These are phyloP conservation scores for Tachyglossus aculeatus DNA, from an alignment of 2,797 vertebrate species.

Conservation along the genomic window DNA sequence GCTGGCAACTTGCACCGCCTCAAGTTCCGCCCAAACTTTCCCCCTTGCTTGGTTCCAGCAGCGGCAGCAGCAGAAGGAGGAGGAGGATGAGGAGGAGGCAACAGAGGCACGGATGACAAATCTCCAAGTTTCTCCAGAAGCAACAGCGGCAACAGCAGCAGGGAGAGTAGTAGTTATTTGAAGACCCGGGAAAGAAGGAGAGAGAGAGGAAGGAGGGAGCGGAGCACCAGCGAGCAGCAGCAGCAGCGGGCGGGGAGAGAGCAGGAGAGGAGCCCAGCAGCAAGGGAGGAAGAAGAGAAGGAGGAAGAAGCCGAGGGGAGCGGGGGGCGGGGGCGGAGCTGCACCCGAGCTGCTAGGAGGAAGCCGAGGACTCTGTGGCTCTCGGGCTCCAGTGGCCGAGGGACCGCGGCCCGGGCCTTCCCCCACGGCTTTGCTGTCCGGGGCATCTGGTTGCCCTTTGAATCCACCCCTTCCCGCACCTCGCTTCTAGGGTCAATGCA, in stretches of 20 bases:
- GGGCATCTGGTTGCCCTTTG: too few relatives aligned
- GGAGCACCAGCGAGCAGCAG: too few relatives aligned
- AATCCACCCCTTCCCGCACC: too few relatives aligned
- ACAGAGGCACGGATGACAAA: neutral
- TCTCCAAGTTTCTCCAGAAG: too few relatives aligned
- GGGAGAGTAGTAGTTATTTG: too few relatives aligned
- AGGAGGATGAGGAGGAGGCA: too few relatives aligned
- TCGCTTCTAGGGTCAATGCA: too few relatives aligned
- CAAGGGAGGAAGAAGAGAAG: constrained; percentile 6
- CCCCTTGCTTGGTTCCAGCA: neutral
- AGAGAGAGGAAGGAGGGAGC: too few relatives aligned
- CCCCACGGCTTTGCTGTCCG: too few relatives aligned
- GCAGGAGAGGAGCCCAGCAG: neutral
- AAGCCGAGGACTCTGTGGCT: neutral
- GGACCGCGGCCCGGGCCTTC: neutral
- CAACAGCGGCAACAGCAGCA: too few relatives aligned
- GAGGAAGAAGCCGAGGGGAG: constrained; percentile 15
- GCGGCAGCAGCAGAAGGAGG: neutral
- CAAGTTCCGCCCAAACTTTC: constrained; percentile 58
- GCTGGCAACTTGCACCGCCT: neutral
- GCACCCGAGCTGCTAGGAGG: neutral
- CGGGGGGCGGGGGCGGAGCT: neutral
- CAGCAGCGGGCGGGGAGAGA: neutral
- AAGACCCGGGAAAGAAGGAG: too few relatives aligned
- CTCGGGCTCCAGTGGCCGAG: neutral